Conservation (phyloP, 2,888 invertebrate genomes). For the Stictocephala bisonia region DNA sequence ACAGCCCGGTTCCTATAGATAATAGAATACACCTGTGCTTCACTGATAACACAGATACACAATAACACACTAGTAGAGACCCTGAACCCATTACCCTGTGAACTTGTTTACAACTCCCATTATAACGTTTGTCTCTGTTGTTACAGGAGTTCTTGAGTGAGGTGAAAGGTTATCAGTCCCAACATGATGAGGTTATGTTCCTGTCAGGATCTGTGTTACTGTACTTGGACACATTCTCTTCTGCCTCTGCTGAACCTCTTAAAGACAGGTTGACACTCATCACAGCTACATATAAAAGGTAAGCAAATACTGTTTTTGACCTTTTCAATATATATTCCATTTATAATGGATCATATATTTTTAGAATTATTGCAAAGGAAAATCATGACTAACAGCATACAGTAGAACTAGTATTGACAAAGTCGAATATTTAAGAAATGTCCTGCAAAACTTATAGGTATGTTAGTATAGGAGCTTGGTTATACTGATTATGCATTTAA, state of each 20-base stretch:
- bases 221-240: constrained; percentile 76
- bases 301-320: too few species aligned
- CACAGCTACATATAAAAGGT: constrained; percentile 76
- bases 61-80: too few species aligned
- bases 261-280: constrained; percentile 77
- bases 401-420: too few species aligned
- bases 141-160: constrained; percentile 79
- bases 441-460: too few species aligned
- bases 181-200: constrained; percentile 75
- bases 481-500: too few species aligned
- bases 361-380: too few species aligned
- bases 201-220: constrained; percentile 77
- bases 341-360: background rate
- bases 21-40: too few species aligned
- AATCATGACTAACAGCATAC: too few species aligned
- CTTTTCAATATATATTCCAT: background rate
- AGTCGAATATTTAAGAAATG: too few species aligned
- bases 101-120: background rate
- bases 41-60: too few species aligned
- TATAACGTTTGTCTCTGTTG: constrained; percentile 28
- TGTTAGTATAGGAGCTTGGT: too few species aligned
- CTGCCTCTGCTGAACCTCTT: constrained; percentile 75
- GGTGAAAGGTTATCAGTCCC: constrained; percentile 76
- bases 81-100: background rate
- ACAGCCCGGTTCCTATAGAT: too few species aligned